Evolutionary conservation across 2,888 invertebrate species (phyloP).

Genomic region (Sinhomidia bicolor): DNA sequence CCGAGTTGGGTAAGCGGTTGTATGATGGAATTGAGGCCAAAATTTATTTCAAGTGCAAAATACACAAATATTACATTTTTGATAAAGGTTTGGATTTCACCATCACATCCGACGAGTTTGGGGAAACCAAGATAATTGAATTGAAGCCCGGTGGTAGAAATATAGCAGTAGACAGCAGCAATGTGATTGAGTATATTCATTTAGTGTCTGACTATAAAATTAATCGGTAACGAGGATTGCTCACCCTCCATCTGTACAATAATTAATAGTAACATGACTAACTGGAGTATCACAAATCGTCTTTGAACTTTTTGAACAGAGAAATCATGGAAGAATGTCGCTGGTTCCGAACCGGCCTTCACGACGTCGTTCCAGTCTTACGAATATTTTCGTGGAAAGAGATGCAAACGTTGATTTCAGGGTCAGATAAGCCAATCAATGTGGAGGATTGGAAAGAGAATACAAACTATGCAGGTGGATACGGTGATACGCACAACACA

Average conservation of each 20-base stretch:
- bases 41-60: too few relatives aligned
- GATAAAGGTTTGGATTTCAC: conserved; percentile 97
- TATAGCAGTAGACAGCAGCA: conserved; percentile 94
- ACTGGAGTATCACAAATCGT: not conserved
- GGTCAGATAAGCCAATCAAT: conserved; percentile 96
- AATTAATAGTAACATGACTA: not conserved
- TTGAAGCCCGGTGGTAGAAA: conserved; percentile 94
- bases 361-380: conserved; percentile 93
- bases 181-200: conserved; percentile 98
- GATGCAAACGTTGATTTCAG: conserved; percentile 97
- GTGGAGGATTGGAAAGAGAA: conserved; percentile 92
- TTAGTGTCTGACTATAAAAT: conserved; percentile 97
- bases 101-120: conserved; percentile 93
- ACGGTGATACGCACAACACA: conserved; percentile 90
- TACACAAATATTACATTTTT: too few relatives aligned
- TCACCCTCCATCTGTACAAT: too few relatives aligned
- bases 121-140: conserved; percentile 94
- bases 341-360: conserved; percentile 83
- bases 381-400: conserved; percentile 97
- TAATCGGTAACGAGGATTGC: too few relatives aligned
- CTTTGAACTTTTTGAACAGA: conserved; percentile 67
- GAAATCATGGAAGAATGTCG: conserved; percentile 78
- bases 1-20: conserved; percentile 74
- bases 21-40: too few relatives aligned
- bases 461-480: conserved; percentile 96